Conservation (phyloP, 2,888 invertebrate species). For the Apoda limacodes region DNA sequence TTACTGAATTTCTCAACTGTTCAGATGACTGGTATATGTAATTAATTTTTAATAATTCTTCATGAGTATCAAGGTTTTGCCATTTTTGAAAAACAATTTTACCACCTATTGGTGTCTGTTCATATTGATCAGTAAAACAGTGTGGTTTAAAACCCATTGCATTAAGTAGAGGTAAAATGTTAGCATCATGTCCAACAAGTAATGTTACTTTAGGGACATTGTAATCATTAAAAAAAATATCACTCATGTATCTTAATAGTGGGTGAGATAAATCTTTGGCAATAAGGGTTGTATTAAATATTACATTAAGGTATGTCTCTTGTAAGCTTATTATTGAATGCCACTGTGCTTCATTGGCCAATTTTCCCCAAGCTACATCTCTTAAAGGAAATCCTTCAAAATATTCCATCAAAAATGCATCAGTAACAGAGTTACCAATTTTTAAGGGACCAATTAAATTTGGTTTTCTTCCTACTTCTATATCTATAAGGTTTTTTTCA, state of each 20-base stretch:
- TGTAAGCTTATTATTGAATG: constrained; percentile 29
- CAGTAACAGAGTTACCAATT: constrained; percentile 42
- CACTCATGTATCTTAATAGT: constrained; percentile 32
- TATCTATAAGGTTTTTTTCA: constrained; percentile 31
- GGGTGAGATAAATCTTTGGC: constrained; percentile 33
- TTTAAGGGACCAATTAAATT: constrained; percentile 45
- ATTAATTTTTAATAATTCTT: constrained; percentile 36
- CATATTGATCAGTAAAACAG: constrained; percentile 32
- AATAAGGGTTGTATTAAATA: constrained; percentile 33
- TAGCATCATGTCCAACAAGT: constrained; percentile 49
- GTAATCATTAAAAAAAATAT: constrained; percentile 23
- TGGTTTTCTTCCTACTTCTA: constrained; percentile 36
- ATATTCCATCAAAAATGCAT: constrained; percentile 53
- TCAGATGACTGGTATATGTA: constrained; percentile 36
- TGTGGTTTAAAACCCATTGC: constrained; percentile 34
- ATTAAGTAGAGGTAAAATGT: constrained; percentile 32
- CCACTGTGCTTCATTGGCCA: constrained; percentile 32
- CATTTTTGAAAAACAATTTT: constrained; percentile 52
- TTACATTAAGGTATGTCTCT: constrained; percentile 33
- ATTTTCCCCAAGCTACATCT: constrained; percentile 49
- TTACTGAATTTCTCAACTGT: constrained; percentile 32
- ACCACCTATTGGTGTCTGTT: constrained; percentile 44
- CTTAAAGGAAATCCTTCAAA: constrained; percentile 41
- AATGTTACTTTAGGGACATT: constrained; percentile 28
- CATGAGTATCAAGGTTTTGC: constrained; percentile 25